Base-by-base conservation (phyloP, 2,888 invertebrate genomes). In the Acrobasis suavella region DNA sequence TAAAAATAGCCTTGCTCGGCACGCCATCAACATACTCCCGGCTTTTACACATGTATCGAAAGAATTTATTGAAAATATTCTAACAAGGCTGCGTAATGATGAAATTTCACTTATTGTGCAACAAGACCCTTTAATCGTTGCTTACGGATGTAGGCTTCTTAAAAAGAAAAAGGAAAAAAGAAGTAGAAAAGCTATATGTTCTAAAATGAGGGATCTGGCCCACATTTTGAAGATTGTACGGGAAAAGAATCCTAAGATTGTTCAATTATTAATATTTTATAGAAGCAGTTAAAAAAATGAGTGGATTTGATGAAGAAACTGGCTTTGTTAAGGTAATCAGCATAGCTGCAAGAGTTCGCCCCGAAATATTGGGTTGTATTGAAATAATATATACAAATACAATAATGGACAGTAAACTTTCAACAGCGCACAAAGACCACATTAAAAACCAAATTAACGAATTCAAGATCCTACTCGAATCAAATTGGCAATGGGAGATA, bases 281-380 rank as follows among this genome's bases (percentile, higher is more conserved):
- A 15, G 56, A 58, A 54, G 58, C 46, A 9, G 51, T 68, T 2
- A 68, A 68, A 64, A 38, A 10, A 8, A 68, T 68, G 66, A 62
- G 65, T 62, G 68, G 65, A 2, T 66, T 68, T 37, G 38, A 68
- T 62, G 68, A 68, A 56, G 60, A 67, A 58, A 66, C 62, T 14
- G 66, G 65, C 1, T 17, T 50, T 9, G 66, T 68, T 50, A 62
- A 62, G 39, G 46, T 65, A 17, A 55, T 39, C 42, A 68, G 66
- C 37, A 63, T 68, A 12, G 64, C 67, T 39, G 63, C 64, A 17
- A 50, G 67, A 49, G 62, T 67, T 39, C 59, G 59, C 0, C 63
- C 63, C 9, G 60, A 54, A 59, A 39, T 66, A 6, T 42, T 64
- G 38, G 65, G 67, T 37, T 65, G 65, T 58, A 42, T 67, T 58